Evolutionary conservation across 2,797 vertebrate species (phyloP), one percentile per base, ranked within the genome.

Genomic region (Hafferia zeledoni): DNA sequence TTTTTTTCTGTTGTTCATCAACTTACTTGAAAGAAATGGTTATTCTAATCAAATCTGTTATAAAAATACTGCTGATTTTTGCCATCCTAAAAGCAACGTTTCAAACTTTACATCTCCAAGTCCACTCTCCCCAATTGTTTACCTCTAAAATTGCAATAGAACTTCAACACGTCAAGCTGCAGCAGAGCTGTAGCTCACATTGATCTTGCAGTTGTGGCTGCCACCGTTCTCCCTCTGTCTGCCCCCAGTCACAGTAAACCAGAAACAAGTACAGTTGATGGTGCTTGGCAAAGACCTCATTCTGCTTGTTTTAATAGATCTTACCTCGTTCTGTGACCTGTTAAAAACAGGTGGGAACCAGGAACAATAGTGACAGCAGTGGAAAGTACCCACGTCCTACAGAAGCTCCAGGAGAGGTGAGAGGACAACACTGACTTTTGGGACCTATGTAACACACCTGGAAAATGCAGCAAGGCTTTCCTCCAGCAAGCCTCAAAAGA

Each of bases 211-310:
- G 20, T 5, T 5, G 23, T 3, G 7, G 18, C 68, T 27, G n/a
- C 52, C 8, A 7, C 27, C 4, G 0, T 39, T 44, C 41, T 39
- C 41, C 39, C 15, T 22, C 28, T 30, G 7, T 63, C 19, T 8
- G 10, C 33, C 30, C 46, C 4, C 3, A 15, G 52, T 9, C 37
- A 24, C 17, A 37, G 37, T n/a, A 56, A 72, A 41, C 19, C 9
- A 14, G 18, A 44, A 44, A 35, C 5, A 6, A 31, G 10, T 4
- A 4, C 4, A 6, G 52, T 12, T 12, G 25, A 27, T 5, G 5
- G 25, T n/a, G 13, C n/a, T 60, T 53, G 43, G 37, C 44, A 52
- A 57, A 0, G 1, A 46, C 41, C 11, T 57, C 18, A 0, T 49
- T 74, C 20, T 13, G 30, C 6, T 22, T 50, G 7, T 35, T 67